Base-by-base conservation (phyloP, 2,797 vertebrate genomes). In the Mico argentatus region DNA sequence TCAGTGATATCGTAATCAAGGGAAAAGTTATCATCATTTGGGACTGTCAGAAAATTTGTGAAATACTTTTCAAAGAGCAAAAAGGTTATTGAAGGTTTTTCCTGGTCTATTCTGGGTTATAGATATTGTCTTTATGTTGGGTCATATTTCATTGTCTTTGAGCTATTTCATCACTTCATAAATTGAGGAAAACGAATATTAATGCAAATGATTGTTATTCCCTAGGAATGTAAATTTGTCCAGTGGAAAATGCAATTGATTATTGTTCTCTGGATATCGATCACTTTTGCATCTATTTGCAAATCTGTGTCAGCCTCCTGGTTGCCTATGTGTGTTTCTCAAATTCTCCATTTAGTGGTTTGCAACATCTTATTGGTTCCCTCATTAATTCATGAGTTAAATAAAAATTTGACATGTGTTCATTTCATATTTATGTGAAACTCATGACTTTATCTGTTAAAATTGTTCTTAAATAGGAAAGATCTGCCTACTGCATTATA, bases 371-470 rank as follows among this genome's bases (percentile, higher is more conserved):
- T 92, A 85, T 79, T 90, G 52, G 55, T 67, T 73, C 22, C 59
- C 19, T 82, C 86, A 48, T 83, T 94, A 86, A 86, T 77, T 83
- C 46, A 64, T n/a, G 67, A 79, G 33, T 80, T 79, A 88, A 79
- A 88, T 75, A 75, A 85, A 91, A 77, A 88, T 72, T 59, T 79
- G 64, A 4, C 4, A 5, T 84, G 7, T 67, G 36, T 41, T 73
- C 4, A 14, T 44, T 95, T 83, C 20, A 55, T 41, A 67, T 94
- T 90, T 90, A 77, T 59, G 41, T 27, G 27, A 96, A 15, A 61
- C 14, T 89, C 30, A 33, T 76, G 22, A 55, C 91, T 95, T 96
- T 84, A 76, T 88, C 22, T 73, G 50, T 52, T 82, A 91, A 96
- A 87, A 55, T 84, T 72, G 30, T 46, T 91, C 70, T 61, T 94